Conservation (phyloP, 2,888 invertebrate genomes). For the Andrena hattorfiana region DNA sequence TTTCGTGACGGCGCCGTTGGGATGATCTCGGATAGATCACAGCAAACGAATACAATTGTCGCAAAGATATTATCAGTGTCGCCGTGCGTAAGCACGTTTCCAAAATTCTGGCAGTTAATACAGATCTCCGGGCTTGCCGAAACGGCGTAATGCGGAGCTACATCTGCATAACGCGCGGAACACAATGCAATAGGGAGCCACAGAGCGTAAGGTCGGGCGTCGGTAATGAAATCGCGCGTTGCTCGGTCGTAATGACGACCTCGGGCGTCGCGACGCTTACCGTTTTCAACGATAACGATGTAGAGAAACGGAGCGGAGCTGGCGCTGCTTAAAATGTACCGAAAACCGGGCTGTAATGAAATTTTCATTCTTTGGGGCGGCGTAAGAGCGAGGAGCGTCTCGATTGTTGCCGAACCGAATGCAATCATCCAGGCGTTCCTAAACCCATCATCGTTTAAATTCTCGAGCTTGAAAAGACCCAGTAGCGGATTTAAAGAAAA, state of each 20-base stretch:
- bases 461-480: not conserved
- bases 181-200: constrained; percentile 53
- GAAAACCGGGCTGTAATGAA: constrained; percentile 35
- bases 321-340: constrained; percentile 26
- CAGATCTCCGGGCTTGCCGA: constrained; percentile 49
- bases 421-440: not conserved
- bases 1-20: no score
- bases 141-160: constrained; percentile 31
- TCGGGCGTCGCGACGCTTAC: constrained; percentile 54
- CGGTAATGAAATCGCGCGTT: constrained; percentile 71
- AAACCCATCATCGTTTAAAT: not conserved
- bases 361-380: constrained; percentile 13
- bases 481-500: no score
- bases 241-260: constrained; percentile 66
- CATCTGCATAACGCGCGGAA: constrained; percentile 64
- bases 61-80: not conserved
- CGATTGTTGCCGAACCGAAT: not conserved
- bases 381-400: not conserved
- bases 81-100: constrained; percentile 37
- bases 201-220: constrained; percentile 47
- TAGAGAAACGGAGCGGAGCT: constrained; percentile 41
- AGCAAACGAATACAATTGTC: not conserved
- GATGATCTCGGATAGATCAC: no score
- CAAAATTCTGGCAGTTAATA: constrained; percentile 68
- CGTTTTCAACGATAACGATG: constrained; percentile 61